These are phyloP conservation scores for Anthoscopus minutus DNA, from an alignment of 2,113 vertebrate genomes.

Conservation along the genomic window DNA sequence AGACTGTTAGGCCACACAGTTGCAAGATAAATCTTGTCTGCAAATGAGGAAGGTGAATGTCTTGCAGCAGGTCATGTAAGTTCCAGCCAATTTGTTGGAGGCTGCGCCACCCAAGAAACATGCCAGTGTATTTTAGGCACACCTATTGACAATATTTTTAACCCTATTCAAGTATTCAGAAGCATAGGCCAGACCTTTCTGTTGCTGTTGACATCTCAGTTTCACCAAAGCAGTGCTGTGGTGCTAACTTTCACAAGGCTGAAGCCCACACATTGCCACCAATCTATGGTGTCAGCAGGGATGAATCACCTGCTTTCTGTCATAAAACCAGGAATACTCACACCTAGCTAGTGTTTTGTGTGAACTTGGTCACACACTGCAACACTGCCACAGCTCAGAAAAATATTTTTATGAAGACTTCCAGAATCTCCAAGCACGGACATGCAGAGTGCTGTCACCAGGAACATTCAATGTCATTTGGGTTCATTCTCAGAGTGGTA, in stretches of 20 bases:
- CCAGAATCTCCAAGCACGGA: background rate
- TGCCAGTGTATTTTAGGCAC: background rate
- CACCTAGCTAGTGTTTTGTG: background rate
- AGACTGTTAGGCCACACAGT: background rate
- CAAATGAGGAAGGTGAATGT: background rate
- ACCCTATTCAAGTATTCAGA: background rate
- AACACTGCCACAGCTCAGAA: background rate
- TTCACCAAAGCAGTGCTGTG: background rate
- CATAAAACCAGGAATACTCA: background rate
- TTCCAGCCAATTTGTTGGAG: background rate
- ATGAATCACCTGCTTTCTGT: background rate
- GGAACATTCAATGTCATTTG: background rate
- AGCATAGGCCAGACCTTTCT: background rate
- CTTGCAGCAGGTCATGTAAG: background rate
- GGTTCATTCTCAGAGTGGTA: background rate
- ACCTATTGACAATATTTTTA: background rate
- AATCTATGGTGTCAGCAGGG: background rate
- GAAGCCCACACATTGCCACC: background rate
- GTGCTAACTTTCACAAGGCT: background rate
- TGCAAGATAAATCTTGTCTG: background rate
- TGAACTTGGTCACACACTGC: background rate
- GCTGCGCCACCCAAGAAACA: background rate
- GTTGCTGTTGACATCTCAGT: background rate
- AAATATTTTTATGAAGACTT: background rate
- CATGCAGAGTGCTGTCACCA: accelerated